phyloP scores from a whole-genome alignment of 2,888 invertebrate genomes.

The Pharmacophagus antenor region DNA sequence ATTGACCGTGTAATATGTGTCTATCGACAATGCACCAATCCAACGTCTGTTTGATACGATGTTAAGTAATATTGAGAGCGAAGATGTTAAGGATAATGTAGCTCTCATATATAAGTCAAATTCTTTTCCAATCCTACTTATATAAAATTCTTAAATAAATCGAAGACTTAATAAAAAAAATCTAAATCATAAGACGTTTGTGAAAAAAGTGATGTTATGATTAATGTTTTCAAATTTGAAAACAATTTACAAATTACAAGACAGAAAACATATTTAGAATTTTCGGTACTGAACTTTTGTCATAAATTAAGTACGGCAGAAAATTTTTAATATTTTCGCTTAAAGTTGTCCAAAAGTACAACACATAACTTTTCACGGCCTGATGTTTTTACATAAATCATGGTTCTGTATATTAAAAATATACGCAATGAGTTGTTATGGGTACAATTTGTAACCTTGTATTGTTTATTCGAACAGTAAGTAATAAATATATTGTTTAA shows the following conservation, averaged over 20 bases:
- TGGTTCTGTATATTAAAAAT: constrained; percentile 14
- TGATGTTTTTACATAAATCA: constrained; percentile 24
- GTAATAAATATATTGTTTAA: neutral
- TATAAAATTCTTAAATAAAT: no score
- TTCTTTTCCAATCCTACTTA: no score
- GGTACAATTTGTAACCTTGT: neutral
- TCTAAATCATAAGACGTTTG: neutral
- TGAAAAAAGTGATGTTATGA: neutral
- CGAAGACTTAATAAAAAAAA: no score
- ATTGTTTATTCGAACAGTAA: constrained; percentile 6
- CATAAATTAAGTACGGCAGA: constrained; percentile 27
- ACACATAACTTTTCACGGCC: constrained; percentile 18
- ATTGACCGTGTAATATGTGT: no score
- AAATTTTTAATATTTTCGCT: constrained; percentile 30
- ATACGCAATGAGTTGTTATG: constrained; percentile 3
- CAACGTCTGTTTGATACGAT: no score
- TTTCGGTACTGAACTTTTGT: constrained; percentile 14
- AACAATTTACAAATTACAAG: constrained; percentile 25
- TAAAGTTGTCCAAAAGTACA: constrained; percentile 31
- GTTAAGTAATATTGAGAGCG: no score
- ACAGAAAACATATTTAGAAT: constrained; percentile 23
- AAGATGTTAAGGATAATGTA: no score
- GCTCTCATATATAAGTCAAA: no score
- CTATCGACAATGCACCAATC: no score
- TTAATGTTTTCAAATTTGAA: constrained; percentile 18